Evolutionary conservation across 2,113 vertebrate genomes (phyloP), one percentile per base, ranked within the genome.

Genomic region (Sturnus vulgaris): DNA sequence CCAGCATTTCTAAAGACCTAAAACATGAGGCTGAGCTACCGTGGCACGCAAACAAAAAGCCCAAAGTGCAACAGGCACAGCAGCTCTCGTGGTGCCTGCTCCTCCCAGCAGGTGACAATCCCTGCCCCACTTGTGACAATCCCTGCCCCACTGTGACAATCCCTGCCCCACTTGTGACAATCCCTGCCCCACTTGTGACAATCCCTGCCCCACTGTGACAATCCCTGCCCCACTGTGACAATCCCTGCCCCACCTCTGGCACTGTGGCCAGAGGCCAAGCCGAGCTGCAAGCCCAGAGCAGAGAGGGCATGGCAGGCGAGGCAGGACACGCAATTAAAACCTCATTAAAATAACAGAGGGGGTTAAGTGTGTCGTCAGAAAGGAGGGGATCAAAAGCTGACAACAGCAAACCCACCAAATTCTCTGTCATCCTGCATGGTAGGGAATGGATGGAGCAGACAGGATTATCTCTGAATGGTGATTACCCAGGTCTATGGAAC

Each of bases 401-500:
- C 47, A 24, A 7, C 23, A n/a, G 39, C 85, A 81, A 57, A 64
- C 12, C n/a, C 44, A 46, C 53, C 64, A 10, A 50, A 40, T 31
- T 77, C 49, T 63, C 52, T 49, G 47, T 42, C 47, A 24, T 35
- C 72, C 46, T 2, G 2, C 5, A 1, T 24, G 28, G 86, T 83
- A 86, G 39, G 20, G 76, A 96, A 56, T 5, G 72, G 70, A 61
- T 22, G 73, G 75, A 87, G 92, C 61, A 91, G 92, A 96, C 92
- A 92, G 96, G 97, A 96, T 97, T 97, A 94, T 73, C 66, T 73
- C 83, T 28, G 55, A 57, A 64, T 78, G 77, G 71, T 84, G 92
- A 94, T 96, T 96, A 55, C 46, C 44, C 65, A 31, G 69, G 59
- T 60, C 90, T 76, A 0, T 72, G 82, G 70, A 83, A 87, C 47